Evolutionary conservation across 1,140 invertebrate genomes (phyloP), one percentile per base, ranked within the genome.

Genomic region (Elymnias hypermnestra): DNA sequence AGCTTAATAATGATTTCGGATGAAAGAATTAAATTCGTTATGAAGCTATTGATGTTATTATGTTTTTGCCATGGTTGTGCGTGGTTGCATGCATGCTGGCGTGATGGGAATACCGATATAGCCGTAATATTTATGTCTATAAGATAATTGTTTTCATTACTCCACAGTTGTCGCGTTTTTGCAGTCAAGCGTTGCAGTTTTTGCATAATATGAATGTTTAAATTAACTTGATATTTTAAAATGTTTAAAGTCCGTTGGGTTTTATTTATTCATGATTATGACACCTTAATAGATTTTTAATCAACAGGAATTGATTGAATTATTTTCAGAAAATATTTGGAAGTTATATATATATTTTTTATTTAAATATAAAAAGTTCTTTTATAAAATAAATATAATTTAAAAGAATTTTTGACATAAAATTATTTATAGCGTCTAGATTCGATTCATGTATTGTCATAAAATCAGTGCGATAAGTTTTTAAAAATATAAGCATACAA

Each of bases 81-180:
- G 42, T 41, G 39, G 39, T 36, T 36, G 42, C 31, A 44, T 44
- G 42, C 42, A 44, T 25, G 31, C 4, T 31, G 15, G 18, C 28
- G 33, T 21, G 42, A 44, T 36, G 42, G 42, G 42, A 35, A 44
- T 36, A 44, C 18, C 35, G 31, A 44, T 44, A 36, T 14, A 36
- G 17, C 31, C 17, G 42, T 26, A 15, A 43, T 43, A 44, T 44
- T 44, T 44, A 44, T 44, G 31, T 44, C 31, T 44, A 25, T 44
- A 44, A 44, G 42, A 35, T 25, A 44, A 44, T 44, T 44, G 31
- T 44, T 44, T 44, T 44, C 29, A 15, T 44, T 36, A 36, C 25
- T 17, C 31, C 21, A 14, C 33, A 36, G 18, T 43, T 43, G 41
- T 43, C 41, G 41, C 41, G 22, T 43, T 43, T 43, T 43, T 43